Evolutionary conservation across 2,888 invertebrate genomes (phyloP).

Genomic region (Autographa gamma): DNA sequence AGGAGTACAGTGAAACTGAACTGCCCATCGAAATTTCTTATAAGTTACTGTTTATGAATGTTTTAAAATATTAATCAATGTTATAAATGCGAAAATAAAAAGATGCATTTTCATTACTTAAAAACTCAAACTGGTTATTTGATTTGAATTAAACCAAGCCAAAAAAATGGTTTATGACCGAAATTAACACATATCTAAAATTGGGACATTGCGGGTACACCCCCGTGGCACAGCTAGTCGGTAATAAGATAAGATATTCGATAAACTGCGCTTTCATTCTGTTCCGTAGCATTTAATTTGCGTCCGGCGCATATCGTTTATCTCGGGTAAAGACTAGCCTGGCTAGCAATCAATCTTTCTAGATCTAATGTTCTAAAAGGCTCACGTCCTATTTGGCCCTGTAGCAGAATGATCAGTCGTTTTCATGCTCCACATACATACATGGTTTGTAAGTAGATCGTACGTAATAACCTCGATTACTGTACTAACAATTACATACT

Average conservation of each 20-base stretch:
- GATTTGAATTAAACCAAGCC: too few species aligned
- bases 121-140: too few species aligned
- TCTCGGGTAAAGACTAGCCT: conserved; percentile 28
- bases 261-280: conserved; percentile 5
- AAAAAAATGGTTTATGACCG: too few species aligned
- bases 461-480: background rate
- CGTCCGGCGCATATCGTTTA: conserved; percentile 19
- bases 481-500: background rate
- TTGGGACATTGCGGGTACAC: too few species aligned
- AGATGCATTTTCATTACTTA: too few species aligned
- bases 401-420: conserved; percentile 31
- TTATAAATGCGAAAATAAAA: too few species aligned
- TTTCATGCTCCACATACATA: conserved; percentile 8
- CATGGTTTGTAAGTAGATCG: conserved; percentile 30
- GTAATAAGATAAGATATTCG: background rate
- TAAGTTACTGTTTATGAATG: background rate
- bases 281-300: conserved; percentile 23
- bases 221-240: background rate
- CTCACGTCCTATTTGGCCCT: conserved; percentile 35
- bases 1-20: background rate
- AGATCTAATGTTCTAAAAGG: conserved; percentile 23
- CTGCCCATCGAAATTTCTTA: background rate
- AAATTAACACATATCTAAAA: too few species aligned
- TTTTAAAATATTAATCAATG: too few species aligned
- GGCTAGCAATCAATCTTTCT: conserved; percentile 25